These are phyloP conservation scores for Polia nebulosa DNA, from an alignment of 2,888 invertebrate genomes.

Conservation along the genomic window DNA sequence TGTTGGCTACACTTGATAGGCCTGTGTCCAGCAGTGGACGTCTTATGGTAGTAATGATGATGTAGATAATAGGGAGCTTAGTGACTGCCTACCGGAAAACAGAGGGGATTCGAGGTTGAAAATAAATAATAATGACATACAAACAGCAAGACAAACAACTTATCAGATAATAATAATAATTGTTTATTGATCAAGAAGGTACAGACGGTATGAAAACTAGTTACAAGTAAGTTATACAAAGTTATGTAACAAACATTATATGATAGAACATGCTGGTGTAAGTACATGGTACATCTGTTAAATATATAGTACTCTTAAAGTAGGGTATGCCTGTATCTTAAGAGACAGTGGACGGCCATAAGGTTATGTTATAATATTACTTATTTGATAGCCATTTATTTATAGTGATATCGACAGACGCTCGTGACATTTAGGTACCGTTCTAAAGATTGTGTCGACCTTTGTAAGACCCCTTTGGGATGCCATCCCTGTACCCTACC, in stretches of 20 bases:
- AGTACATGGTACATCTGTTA: no score
- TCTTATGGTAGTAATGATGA: background rate
- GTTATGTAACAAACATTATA: no score
- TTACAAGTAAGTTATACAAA: no score
- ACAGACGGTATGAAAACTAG: no score
- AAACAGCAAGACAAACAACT: conserved; percentile 24
- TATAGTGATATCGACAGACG: conserved; percentile 60
- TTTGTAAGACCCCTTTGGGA: conserved; percentile 62
- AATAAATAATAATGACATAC: conserved; percentile 22
- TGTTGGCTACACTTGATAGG: background rate
- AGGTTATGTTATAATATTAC: no score
- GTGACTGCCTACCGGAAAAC: background rate
- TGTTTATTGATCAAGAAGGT: no score
- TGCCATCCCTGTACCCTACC: conserved; percentile 46
- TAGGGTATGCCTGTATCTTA: no score
- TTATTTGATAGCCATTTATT: conserved; percentile 61
- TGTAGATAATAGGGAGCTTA: background rate
- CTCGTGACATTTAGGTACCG: conserved; percentile 66
- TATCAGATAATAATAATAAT: no score
- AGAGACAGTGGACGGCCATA: no score
- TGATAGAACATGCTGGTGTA: no score
- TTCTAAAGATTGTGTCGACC: conserved; percentile 61
- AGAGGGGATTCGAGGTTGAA: background rate
- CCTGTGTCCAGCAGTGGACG: no score
- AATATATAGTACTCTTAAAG: no score